Percentiles rank a stretch among this genome's conserved stretches.
Conservation (phyloP, 1,140 invertebrate species). For the Onthophagus taurus region DNA sequence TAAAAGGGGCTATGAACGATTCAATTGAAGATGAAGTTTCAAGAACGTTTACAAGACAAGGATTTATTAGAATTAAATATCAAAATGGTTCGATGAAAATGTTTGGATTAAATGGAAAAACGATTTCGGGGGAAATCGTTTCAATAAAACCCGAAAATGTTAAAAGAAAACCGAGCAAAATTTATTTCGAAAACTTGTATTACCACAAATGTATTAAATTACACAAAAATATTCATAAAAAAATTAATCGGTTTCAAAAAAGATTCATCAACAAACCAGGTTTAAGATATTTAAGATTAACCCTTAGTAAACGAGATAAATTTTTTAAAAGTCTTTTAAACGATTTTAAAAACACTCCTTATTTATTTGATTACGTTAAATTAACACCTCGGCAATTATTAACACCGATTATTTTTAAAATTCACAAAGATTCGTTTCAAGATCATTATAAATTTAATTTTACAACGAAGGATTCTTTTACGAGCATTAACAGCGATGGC, state of each 20-base stretch:
- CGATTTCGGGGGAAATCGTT: background rate
- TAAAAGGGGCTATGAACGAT: background rate
- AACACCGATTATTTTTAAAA: too few species aligned
- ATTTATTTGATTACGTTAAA: too few species aligned
- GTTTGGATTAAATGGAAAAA: conserved; percentile 2
- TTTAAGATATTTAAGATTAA: background rate
- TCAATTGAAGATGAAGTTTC: background rate
- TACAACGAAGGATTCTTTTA: background rate
- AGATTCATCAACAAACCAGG: background rate
- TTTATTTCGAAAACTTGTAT: background rate
- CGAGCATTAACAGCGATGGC: conserved; percentile 3
- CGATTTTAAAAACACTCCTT: too few species aligned
- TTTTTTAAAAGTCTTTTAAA: too few species aligned
- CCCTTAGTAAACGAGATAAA: background rate
- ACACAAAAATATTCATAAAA: background rate
- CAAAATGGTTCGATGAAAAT: conserved; percentile 1
- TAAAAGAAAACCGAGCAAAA: background rate
- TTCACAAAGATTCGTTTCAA: background rate
- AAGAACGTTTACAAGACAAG: background rate
- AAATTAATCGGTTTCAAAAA: conserved; percentile 5
- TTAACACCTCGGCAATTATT: too few species aligned
- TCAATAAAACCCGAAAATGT: background rate
- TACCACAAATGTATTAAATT: conserved; percentile 4
- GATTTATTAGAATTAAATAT: conserved; percentile 7
- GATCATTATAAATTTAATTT: conserved; percentile 6